Percentiles rank a stretch among this genome's conserved stretches.
Conservation (phyloP, 2,888 invertebrate genomes). For the Norana najaformis region DNA sequence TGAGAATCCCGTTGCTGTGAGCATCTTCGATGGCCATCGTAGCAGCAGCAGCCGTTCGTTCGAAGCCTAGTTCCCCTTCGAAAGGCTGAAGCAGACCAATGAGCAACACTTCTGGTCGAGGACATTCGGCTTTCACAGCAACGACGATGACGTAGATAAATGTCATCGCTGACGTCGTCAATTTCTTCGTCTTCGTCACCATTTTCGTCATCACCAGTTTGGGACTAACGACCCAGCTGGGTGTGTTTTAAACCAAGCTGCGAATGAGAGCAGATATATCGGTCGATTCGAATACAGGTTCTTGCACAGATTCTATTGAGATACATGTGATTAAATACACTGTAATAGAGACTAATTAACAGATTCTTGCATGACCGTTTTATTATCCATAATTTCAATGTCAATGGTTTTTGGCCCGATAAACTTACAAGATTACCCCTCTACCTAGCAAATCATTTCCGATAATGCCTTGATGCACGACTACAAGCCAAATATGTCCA, state of each 20-base stretch:
- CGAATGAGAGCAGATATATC: background rate
- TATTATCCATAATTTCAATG: background rate
- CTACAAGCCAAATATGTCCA: background rate
- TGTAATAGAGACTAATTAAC: background rate
- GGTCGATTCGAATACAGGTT: background rate
- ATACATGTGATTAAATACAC: background rate
- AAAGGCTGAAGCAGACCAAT: conserved; percentile 32
- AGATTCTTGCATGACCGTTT: no score
- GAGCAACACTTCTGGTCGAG: background rate
- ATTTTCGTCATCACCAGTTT: conserved; percentile 2
- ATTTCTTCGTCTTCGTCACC: background rate
- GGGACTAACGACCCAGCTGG: background rate
- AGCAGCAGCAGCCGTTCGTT: conserved; percentile 36
- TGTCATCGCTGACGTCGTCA: background rate
- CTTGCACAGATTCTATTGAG: background rate
- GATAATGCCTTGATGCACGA: background rate
- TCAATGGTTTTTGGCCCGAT: background rate
- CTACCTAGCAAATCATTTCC: background rate
- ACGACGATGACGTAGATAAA: background rate
- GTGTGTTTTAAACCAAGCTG: background rate
- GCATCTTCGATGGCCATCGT: conserved; percentile 39
- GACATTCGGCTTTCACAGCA: background rate
- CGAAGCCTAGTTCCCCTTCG: conserved; percentile 36
- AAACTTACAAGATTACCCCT: no score
- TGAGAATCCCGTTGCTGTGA: conserved; percentile 33